A percentile compares a stretch with the other conserved stretches of the same genome.
phyloP scores from a whole-genome alignment of 2,113 vertebrate genomes.

The Erpornis zantholeuca region DNA sequence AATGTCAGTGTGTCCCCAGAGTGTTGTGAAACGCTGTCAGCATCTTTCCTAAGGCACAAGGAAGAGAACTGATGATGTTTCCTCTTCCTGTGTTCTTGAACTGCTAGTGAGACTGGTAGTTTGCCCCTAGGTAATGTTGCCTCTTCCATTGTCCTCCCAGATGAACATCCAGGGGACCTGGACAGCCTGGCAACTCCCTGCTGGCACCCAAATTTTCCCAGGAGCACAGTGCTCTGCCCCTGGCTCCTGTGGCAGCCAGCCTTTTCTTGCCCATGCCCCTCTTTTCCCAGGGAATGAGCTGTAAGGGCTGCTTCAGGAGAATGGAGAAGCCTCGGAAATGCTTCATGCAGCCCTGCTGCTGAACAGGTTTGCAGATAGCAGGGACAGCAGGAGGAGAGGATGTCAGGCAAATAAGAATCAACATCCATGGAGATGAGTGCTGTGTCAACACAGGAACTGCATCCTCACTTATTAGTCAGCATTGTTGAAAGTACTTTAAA shows the following conservation, averaged over 20 bases:
- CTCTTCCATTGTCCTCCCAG: not conserved
- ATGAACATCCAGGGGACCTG: not conserved
- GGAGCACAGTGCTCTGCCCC: not conserved
- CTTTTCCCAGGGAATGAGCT: not conserved
- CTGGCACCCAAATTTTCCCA: not conserved
- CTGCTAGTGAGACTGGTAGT: not conserved
- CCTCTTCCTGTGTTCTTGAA: not conserved
- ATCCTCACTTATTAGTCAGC: not conserved
- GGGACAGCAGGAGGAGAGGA: not conserved
- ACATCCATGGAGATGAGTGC: not conserved
- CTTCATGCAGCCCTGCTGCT: not conserved
- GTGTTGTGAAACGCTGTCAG: accelerated
- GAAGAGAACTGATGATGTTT: not conserved
- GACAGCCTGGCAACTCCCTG: not conserved
- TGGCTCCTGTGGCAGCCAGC: not conserved
- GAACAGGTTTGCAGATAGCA: not conserved
- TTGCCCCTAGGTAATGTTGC: not conserved
- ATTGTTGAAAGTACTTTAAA: not conserved
- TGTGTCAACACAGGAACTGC: not conserved
- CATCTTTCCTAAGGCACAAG: not conserved
- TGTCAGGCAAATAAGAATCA: not conserved
- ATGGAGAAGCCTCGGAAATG: accelerated
- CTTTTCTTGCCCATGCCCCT: accelerated
- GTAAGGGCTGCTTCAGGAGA: not conserved
- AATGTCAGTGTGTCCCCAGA: not conserved